Evolutionary conservation across 1,140 invertebrate genomes (phyloP).

Genomic region (Yoshiicerus persimilis): DNA sequence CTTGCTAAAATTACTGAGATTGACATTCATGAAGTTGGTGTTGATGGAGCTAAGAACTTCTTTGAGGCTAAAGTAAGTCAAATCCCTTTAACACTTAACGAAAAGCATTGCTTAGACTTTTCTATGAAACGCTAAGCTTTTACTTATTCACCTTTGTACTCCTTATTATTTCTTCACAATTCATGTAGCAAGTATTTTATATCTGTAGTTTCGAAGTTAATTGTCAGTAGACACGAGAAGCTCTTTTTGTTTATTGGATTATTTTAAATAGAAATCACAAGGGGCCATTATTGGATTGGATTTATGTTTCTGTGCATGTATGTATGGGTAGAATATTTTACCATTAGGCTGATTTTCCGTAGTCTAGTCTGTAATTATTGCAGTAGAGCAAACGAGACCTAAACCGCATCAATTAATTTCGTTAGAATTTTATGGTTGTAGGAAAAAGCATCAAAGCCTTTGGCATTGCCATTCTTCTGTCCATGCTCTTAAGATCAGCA

Average conservation of each 20-base stretch:
- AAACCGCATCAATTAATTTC: neutral
- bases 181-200: neutral
- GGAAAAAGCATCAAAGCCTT: neutral
- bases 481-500: neutral
- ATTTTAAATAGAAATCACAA: neutral
- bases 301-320: neutral
- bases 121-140: neutral
- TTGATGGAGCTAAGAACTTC: constrained; percentile 84
- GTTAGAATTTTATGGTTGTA: neutral
- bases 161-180: neutral
- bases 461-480: neutral
- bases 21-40: constrained; percentile 83
- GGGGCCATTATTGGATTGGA: neutral
- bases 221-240: neutral
- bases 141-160: neutral
- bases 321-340: neutral
- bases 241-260: neutral
- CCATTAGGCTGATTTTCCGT: neutral
- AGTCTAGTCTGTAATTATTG: neutral
- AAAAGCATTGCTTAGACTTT: neutral
- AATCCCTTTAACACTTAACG: neutral
- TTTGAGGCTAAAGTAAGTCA: constrained; percentile 79
- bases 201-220: neutral
- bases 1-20: constrained; percentile 81
- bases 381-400: neutral